Evolutionary conservation across 2,888 invertebrate species (phyloP).

Genomic region (Trichogramma evanescens): DNA sequence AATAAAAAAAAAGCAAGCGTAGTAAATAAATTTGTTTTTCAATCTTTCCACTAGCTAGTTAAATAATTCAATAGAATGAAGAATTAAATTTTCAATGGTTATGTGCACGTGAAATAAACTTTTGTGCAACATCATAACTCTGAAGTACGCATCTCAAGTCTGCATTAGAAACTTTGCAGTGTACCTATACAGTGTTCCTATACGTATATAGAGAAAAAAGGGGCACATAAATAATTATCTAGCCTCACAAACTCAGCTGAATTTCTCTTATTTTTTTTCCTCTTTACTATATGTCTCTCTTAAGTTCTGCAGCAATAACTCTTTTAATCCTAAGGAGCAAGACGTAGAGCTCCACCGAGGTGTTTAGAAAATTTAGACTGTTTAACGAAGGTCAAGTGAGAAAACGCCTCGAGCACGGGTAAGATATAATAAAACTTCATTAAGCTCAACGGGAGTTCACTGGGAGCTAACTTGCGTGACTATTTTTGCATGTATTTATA

Average conservation of each 20-base stretch:
- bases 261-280: neutral
- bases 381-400: conserved; percentile 19
- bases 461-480: neutral
- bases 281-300: neutral
- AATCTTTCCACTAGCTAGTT: no score
- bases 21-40: no score
- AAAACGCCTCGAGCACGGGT: neutral
- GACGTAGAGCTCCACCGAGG: neutral
- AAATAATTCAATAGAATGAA: no score
- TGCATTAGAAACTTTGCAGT: no score
- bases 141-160: no score
- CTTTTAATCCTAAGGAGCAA: neutral
- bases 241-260: neutral
- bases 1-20: no score
- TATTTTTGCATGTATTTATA: neutral
- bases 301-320: neutral
- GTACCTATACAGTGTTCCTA: no score
- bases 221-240: conserved; percentile 7
- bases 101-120: no score
- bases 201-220: no score
- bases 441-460: neutral
- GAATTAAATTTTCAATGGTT: no score
- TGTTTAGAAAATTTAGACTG: conserved; percentile 14
- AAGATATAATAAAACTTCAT: conserved; percentile 15
- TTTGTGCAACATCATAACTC: no score